Evolutionary conservation across 1,140 invertebrate species (phyloP).

Genomic region (Neodiprion pinetum): DNA sequence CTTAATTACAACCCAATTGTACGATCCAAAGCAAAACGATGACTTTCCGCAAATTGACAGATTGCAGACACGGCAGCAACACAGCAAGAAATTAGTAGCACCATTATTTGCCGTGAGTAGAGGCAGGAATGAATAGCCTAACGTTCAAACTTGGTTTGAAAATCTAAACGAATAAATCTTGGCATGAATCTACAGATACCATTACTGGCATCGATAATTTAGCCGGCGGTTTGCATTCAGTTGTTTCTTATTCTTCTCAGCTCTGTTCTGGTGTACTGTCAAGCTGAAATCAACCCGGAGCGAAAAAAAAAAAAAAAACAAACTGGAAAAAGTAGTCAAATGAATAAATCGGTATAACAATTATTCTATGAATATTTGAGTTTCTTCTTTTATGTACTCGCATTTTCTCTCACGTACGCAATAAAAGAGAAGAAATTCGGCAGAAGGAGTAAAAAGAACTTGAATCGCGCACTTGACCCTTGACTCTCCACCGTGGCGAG

Average conservation of each 20-base stretch:
- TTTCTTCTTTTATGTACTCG: no score
- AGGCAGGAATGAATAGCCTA: neutral
- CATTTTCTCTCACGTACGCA: no score
- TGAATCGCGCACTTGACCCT: conserved; percentile 26
- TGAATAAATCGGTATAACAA: no score
- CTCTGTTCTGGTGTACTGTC: neutral
- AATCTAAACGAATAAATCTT: conserved; percentile 57
- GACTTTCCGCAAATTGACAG: neutral
- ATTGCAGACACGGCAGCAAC: neutral
- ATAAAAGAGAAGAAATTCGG: no score
- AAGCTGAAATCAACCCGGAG: neutral
- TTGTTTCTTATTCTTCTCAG: neutral
- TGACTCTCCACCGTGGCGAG: neutral
- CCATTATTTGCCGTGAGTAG: neutral
- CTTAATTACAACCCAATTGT: no score
- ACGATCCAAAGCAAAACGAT: no score
- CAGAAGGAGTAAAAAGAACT: conserved; percentile 22
- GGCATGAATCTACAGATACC: conserved; percentile 41
- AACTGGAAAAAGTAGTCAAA: no score
- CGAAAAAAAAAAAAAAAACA: no score
- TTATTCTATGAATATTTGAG: no score
- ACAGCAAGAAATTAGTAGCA: neutral
- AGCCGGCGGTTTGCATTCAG: conserved; percentile 45
- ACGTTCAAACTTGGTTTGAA: conserved; percentile 43
- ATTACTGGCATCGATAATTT: conserved; percentile 60